A percentile compares a stretch with the other conserved stretches of the same genome.
Evolutionary conservation across 2,113 vertebrate genomes (phyloP).

Genomic region (Notothenia rossii): DNA sequence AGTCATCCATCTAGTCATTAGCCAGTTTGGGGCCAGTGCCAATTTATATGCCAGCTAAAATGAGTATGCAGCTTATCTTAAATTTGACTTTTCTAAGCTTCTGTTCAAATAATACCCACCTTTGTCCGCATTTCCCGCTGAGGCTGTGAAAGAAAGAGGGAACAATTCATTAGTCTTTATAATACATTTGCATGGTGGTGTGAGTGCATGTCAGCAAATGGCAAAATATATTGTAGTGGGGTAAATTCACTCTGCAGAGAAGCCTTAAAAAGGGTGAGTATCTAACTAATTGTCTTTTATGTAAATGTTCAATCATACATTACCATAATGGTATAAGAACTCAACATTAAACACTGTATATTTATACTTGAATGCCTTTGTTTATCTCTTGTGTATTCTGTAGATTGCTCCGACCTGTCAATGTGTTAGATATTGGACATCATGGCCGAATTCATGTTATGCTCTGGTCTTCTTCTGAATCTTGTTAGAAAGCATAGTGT

Average conservation of each 20-base stretch:
- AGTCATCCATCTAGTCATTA: constrained; percentile 47
- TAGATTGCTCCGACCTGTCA: not conserved
- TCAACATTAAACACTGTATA: too few relatives aligned
- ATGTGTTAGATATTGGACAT: not conserved
- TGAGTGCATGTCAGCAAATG: constrained; percentile 35
- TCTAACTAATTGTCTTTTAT: not conserved
- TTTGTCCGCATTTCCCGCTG: constrained; percentile 63
- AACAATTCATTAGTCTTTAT: constrained; percentile 27
- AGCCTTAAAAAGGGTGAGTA: not conserved
- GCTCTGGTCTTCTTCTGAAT: not conserved
- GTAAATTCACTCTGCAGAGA: constrained; percentile 11
- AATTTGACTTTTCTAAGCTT: constrained; percentile 47
- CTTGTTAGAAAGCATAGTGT: not conserved
- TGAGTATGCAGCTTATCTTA: constrained; percentile 29
- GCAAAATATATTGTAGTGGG: not conserved
- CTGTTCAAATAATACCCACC: constrained; percentile 68
- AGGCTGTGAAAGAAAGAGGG: constrained; percentile 66
- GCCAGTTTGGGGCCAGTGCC: constrained; percentile 3
- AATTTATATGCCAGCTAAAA: constrained; percentile 36
- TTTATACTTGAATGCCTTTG: not conserved
- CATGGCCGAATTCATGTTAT: not conserved
- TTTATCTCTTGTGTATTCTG: not conserved
- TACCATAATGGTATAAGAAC: not conserved
- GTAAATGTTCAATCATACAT: not conserved
- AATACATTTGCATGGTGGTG: constrained; percentile 19